These are phyloP conservation scores for Scophthalmus maximus DNA, from an alignment of 2,113 vertebrate genomes.

Conservation along the genomic window DNA sequence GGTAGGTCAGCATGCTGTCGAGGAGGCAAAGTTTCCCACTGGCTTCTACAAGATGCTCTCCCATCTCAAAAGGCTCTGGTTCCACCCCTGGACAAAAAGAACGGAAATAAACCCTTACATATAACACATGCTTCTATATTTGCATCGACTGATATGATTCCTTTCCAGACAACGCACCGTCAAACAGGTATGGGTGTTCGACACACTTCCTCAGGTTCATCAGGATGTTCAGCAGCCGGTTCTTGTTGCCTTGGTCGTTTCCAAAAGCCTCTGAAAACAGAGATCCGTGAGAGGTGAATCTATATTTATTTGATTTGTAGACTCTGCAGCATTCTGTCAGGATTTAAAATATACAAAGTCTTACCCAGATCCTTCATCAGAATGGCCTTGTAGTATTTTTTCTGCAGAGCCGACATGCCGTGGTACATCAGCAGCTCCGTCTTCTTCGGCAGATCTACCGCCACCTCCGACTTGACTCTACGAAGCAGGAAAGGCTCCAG, in stretches of 20 bases:
- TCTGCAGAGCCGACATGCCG: conserved; percentile 92
- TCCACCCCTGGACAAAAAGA: conserved; percentile 86
- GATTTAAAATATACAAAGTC: not conserved
- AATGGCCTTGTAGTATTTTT: conserved; percentile 91
- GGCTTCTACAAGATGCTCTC: conserved; percentile 92
- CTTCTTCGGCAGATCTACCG: conserved; percentile 90
- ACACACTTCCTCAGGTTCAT: conserved; percentile 95
- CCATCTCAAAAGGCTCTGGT: conserved; percentile 94
- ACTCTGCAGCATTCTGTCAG: not conserved
- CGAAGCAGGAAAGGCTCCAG: conserved; percentile 92
- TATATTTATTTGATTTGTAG: no score
- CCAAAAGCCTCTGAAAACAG: conserved; percentile 87
- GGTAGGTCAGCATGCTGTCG: conserved; percentile 87
- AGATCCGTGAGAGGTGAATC: not conserved
- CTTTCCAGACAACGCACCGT: conserved; percentile 81
- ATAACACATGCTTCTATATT: not conserved
- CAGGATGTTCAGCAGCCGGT: conserved; percentile 89
- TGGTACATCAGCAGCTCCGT: conserved; percentile 91
- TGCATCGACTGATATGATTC: not conserved
- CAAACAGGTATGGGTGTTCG: conserved; percentile 91
- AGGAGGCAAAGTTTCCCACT: conserved; percentile 92
- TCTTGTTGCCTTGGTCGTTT: conserved; percentile 83
- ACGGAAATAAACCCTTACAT: not conserved
- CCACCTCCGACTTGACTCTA: conserved; percentile 91
- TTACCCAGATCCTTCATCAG: conserved; percentile 91